Conservation (phyloP, 2,888 invertebrate genomes). For the Tuta absoluta region DNA sequence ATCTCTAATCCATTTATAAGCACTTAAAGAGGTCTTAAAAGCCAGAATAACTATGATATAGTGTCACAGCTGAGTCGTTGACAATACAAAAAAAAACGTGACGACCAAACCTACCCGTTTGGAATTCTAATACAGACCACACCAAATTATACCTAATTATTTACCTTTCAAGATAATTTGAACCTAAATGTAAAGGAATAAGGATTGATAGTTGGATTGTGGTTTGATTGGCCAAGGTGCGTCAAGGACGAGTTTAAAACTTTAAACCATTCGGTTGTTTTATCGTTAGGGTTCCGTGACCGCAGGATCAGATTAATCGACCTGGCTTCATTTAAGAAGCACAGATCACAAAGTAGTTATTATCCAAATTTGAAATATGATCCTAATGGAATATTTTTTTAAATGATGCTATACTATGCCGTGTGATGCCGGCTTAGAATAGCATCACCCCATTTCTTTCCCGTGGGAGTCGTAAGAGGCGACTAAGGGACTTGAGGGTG, state of each 20-base stretch:
- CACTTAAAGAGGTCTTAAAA: conserved; percentile 8
- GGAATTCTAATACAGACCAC: conserved; percentile 52
- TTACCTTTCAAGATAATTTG: conserved; percentile 39
- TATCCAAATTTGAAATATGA: too few species aligned
- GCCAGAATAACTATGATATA: conserved; percentile 10
- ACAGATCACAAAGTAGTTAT: background rate
- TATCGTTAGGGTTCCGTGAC: conserved; percentile 28
- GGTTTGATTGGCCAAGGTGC: conserved; percentile 61
- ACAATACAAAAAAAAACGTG: conserved; percentile 18
- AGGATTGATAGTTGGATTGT: conserved; percentile 37
- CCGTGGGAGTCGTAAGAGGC: too few species aligned
- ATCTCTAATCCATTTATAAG: background rate
- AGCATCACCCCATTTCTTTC: too few species aligned
- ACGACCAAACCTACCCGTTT: conserved; percentile 51
- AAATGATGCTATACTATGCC: too few species aligned
- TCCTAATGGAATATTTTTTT: too few species aligned
- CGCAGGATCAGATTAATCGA: background rate
- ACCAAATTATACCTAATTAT: conserved; percentile 25
- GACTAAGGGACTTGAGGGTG: too few species aligned
- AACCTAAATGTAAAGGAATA: conserved; percentile 44
- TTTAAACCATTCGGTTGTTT: conserved; percentile 59
- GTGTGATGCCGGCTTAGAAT: too few species aligned
- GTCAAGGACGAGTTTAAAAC: conserved; percentile 66
- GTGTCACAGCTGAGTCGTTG: conserved; percentile 2
- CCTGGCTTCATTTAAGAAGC: background rate